Evolutionary conservation across 1,140 invertebrate genomes (phyloP), one percentile per base, ranked within the genome.

Genomic region (Magallana angulata): DNA sequence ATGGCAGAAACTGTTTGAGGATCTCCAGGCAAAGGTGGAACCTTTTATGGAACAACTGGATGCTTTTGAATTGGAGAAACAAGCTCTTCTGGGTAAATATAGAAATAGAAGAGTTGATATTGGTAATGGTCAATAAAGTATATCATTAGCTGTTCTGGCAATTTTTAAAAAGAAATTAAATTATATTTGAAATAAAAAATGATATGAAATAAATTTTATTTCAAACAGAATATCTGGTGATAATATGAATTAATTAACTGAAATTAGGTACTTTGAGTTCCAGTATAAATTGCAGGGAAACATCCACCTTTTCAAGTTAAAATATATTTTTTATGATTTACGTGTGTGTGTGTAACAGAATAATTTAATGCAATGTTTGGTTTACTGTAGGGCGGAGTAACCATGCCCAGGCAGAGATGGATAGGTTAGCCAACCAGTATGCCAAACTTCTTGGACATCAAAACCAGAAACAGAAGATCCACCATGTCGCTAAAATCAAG

Each of bases 401-500:
- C 48, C 87, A 91, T 88, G 94, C 94, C 91, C 88, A 95, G 88
- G 89, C 94, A 4, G 95, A 96, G 86, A 94, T 96, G 18, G 92
- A 95, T 68, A 95, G 96, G 88, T 93, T 97, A 57, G 95, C 95
- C 18, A 92, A 95, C 68, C 96, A 96, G 90, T 97, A 96, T 92
- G 96, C 96, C 1, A 95, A 96, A 86, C 92, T 96, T 82, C 91
- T 97, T 8, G 96, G 96, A 4, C 96, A 97, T 91, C 96, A 96
- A 86, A 97, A 97, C 91, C 95, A 96, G 85, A 96, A 96, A 88
- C 96, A 97, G 91, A 97, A 96, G 91, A 96, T 97, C 57, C 96
- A 96, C 87, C 96, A 97, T 88, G 92, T 97, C 11, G 93, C 94
- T 5, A 96, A 96, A 89, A 92, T 97, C 58, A 97, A 97, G 93